Conservation (phyloP, 2,113 vertebrate genomes). For the Lonchura striata region DNA sequence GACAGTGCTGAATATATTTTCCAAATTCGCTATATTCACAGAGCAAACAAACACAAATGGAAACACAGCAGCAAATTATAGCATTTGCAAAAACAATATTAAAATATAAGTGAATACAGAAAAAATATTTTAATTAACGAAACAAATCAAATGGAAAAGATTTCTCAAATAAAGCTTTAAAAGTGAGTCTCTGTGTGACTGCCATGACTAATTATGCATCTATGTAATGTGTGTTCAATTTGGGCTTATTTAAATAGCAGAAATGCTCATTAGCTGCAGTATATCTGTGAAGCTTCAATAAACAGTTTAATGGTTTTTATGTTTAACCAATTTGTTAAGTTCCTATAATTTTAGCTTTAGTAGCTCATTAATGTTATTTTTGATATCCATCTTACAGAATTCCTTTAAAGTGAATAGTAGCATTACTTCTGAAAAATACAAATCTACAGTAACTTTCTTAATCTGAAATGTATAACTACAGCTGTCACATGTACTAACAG, state of each 20-base stretch:
- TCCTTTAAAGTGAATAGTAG: slow-evolving; percentile 62
- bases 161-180: slow-evolving; percentile 82
- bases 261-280: slow-evolving; percentile 84
- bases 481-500: background rate
- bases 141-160: slow-evolving; percentile 83
- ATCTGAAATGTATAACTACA: background rate
- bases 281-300: slow-evolving; percentile 85
- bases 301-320: slow-evolving; percentile 86
- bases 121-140: slow-evolving; percentile 83
- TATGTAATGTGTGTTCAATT: slow-evolving; percentile 84
- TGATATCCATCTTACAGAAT: slow-evolving; percentile 78
- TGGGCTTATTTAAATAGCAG: slow-evolving; percentile 84
- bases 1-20: slow-evolving; percentile 55
- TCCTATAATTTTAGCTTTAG: slow-evolving; percentile 82
- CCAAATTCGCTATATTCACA: slow-evolving; percentile 47
- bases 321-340: slow-evolving; percentile 86
- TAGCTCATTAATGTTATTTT: slow-evolving; percentile 85
- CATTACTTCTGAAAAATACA: slow-evolving; percentile 51
- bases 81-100: slow-evolving; percentile 71
- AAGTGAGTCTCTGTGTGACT: slow-evolving; percentile 78
- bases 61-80: slow-evolving; percentile 69
- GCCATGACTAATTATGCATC: slow-evolving; percentile 85
- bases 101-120: slow-evolving; percentile 77
- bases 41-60: slow-evolving; percentile 59
- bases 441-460: slow-evolving; percentile 45